Conservation (phyloP, 2,888 invertebrate species). For the Phorcus lineatus region DNA sequence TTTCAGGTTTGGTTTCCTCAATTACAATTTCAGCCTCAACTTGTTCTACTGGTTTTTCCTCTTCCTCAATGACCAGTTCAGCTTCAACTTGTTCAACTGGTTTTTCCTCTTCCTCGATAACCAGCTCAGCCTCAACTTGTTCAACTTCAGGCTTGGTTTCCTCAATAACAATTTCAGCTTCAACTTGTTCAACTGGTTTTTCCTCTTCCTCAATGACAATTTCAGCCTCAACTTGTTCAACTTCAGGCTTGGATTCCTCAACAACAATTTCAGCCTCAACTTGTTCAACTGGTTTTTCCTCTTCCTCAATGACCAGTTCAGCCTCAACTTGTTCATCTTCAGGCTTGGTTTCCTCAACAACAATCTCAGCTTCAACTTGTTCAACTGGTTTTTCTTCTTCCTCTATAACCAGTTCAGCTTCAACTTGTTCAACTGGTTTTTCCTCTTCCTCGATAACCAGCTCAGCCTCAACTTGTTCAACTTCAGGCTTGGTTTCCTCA, state of each 20-base stretch:
- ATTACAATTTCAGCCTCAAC: constrained; percentile 26
- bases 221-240: neutral
- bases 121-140: constrained; percentile 10
- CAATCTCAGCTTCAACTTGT: constrained; percentile 24
- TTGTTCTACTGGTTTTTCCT: neutral
- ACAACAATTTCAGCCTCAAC: neutral
- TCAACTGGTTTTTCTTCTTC: constrained; percentile 21
- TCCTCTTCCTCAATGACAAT: neutral
- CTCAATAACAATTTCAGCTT: neutral
- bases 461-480: neutral
- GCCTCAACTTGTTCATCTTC: constrained; percentile 2
- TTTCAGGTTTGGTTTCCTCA: constrained; percentile 27
- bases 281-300: neutral
- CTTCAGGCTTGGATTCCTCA: neutral
- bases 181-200: neutral
- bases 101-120: neutral
- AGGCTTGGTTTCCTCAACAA: neutral
- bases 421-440: constrained; percentile 29
- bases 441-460: constrained; percentile 30
- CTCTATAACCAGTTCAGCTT: constrained; percentile 1
- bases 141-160: neutral
- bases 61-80: neutral
- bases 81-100: neutral
- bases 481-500: constrained; percentile 18
- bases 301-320: constrained; percentile 7